Conservation (phyloP, 2,797 vertebrate species). For the Pantherophis alleghaniensis region DNA sequence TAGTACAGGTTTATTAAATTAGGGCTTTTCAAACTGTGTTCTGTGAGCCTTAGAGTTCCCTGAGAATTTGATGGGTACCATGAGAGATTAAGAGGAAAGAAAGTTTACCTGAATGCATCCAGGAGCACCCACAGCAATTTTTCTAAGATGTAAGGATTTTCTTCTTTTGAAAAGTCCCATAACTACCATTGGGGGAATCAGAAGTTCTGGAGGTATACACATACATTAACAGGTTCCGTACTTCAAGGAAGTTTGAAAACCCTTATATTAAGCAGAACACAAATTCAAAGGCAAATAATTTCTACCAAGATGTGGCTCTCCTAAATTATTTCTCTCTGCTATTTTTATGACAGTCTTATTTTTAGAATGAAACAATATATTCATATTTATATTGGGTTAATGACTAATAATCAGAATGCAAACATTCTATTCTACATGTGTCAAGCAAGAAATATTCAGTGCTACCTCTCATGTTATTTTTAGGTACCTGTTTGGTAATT, state of each 20-base stretch:
- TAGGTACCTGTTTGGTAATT: background rate
- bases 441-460: background rate
- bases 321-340: background rate
- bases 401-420: background rate
- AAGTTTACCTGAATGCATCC: background rate
- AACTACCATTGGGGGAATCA: background rate
- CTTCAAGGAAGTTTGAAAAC: background rate
- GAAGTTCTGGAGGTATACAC: background rate
- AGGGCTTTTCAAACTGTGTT: background rate
- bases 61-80: background rate
- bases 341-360: background rate
- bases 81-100: background rate
- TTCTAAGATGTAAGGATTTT: slow-evolving; percentile 33
- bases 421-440: background rate
- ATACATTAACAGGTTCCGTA: background rate
- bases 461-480: background rate
- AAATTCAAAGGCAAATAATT: background rate
- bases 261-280: slow-evolving; percentile 18
- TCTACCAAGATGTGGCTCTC: background rate
- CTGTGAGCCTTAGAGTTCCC: background rate
- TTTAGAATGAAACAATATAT: background rate
- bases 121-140: background rate
- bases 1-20: background rate
- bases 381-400: rapidly evolving
- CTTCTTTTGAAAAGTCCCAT: background rate